Conservation (phyloP, 1,140 invertebrate genomes). For the Babylonia areolata region DNA sequence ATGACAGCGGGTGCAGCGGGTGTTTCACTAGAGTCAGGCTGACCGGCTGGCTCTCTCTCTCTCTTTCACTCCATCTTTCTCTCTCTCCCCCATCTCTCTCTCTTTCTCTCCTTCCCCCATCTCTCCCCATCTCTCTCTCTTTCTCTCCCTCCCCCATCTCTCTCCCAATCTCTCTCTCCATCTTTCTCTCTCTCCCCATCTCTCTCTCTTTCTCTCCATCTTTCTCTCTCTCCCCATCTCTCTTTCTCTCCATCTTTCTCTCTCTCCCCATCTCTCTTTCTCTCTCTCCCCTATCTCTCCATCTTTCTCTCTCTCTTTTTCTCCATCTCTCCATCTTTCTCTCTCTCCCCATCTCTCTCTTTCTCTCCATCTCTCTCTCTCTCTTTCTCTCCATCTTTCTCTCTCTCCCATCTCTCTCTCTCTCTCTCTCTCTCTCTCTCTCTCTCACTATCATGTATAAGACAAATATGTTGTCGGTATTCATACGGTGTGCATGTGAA, state of each 20-base stretch:
- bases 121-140: not conserved
- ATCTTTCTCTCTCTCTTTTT: not conserved
- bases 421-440: not conserved
- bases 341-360: not conserved
- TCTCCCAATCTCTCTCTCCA: conserved; percentile 6
- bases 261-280: not conserved
- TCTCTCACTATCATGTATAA: too few species aligned
- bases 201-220: not conserved
- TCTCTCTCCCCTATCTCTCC: not conserved
- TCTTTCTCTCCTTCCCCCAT: not conserved
- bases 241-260: not conserved
- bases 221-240: not conserved
- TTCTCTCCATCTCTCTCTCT: not conserved
- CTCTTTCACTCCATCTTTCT: not conserved
- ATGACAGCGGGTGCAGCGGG: too few species aligned
- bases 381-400: not conserved
- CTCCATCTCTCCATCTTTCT: not conserved
- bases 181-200: not conserved
- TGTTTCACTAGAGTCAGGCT: too few species aligned
- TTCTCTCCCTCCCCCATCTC: not conserved
- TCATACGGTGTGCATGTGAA: too few species aligned
- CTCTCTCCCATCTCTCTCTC: too few species aligned
- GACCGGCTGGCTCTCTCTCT: not conserved
- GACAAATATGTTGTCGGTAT: too few species aligned
- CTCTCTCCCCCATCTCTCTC: not conserved